Evolutionary conservation across 2,797 vertebrate genomes (phyloP).

Genomic region (Clarias platycephalus): DNA sequence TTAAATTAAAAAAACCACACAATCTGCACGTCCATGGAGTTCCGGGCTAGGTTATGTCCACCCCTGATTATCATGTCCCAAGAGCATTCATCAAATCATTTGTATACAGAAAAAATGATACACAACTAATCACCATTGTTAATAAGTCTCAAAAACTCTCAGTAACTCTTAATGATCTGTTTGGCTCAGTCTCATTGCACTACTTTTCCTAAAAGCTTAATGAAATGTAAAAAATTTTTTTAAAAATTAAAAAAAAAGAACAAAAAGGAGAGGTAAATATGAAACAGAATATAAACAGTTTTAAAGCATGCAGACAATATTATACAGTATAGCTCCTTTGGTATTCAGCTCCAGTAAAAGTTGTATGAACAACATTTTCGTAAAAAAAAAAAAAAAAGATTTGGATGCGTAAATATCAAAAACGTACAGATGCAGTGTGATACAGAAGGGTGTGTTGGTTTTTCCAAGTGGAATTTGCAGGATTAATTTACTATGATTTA

Average conservation of each 20-base stretch:
- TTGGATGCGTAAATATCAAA: neutral
- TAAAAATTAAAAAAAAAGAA: neutral
- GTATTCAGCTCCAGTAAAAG: slow-evolving; percentile 28
- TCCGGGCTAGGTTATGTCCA: neutral
- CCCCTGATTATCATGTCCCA: neutral
- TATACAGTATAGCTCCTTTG: slow-evolving; percentile 45
- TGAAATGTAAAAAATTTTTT: slow-evolving; percentile 43
- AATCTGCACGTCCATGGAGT: neutral
- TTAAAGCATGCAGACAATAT: slow-evolving; percentile 14
- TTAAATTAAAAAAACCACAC: neutral
- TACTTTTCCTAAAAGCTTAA: neutral
- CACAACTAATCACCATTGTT: neutral
- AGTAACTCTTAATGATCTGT: neutral
- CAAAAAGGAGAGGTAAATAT: neutral
- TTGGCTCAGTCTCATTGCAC: slow-evolving; percentile 69
- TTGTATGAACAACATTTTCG: neutral
- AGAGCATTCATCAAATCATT: neutral
- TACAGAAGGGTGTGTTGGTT: slow-evolving; percentile 2
- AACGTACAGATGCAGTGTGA: slow-evolving; percentile 10
- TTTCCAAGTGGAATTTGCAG: slow-evolving; percentile 6
- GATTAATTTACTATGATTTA: neutral
- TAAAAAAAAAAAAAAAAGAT: neutral
- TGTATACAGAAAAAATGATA: neutral
- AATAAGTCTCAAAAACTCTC: neutral
- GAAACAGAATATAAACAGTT: neutral